Evolutionary conservation across 2,888 invertebrate species (phyloP).

Genomic region (Phoenoteleia sp.): DNA sequence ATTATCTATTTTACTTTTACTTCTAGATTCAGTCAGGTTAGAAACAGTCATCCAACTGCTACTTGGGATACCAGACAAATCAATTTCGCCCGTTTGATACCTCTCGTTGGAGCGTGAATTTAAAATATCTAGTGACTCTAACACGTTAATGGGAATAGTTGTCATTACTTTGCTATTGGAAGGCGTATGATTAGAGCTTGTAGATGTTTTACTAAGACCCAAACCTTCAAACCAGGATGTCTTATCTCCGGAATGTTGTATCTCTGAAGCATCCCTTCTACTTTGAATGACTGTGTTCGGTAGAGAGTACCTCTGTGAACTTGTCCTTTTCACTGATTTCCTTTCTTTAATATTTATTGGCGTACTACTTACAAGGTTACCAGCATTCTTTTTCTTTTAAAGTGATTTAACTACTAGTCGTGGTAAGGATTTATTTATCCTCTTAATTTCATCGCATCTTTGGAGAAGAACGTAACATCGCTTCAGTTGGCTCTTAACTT

Average conservation of each 20-base stretch:
- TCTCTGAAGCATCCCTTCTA: constrained; percentile 19
- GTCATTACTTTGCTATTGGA: constrained; percentile 1
- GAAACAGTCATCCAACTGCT: too few species aligned
- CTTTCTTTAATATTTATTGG: constrained; percentile 6
- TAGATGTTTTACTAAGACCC: constrained; percentile 13
- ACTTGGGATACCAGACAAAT: too few species aligned
- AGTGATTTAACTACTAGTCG: too few species aligned
- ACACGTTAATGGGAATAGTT: constrained; percentile 16
- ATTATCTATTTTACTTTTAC: too few species aligned
- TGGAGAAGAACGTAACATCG: background rate
- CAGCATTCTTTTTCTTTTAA: background rate
- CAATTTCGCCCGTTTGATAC: too few species aligned
- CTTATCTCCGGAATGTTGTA: constrained; percentile 29
- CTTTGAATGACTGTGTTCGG: background rate
- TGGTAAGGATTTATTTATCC: background rate
- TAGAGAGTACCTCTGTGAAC: background rate
- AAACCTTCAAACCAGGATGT: constrained; percentile 25
- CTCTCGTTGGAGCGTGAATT: too few species aligned
- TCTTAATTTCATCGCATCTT: background rate
- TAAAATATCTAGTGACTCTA: background rate
- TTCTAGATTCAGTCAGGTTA: too few species aligned
- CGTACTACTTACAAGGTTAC: background rate
- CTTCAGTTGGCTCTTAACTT: too few species aligned
- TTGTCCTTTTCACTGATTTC: constrained; percentile 13
- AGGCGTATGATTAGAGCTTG: too few species aligned